Evolutionary conservation across 2,888 invertebrate species (phyloP).

Genomic region (Pristionchus arcanus): DNA sequence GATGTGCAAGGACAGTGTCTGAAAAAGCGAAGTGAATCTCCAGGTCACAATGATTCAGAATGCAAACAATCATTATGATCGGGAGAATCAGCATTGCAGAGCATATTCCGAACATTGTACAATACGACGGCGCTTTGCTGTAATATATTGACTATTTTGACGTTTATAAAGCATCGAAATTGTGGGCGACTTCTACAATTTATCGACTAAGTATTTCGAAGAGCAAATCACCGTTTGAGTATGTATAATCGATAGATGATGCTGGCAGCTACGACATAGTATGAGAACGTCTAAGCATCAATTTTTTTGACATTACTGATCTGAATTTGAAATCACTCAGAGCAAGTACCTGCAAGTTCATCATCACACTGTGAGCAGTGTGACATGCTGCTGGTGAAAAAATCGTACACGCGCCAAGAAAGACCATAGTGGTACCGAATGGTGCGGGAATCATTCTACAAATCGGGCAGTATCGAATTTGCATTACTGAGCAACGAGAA

Average conservation of each 20-base stretch:
- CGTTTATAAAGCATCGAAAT: no score
- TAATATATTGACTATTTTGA: neutral
- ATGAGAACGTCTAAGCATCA: neutral
- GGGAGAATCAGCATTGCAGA: neutral
- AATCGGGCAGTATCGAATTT: neutral
- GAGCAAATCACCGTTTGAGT: neutral
- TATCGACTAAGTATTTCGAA: no score
- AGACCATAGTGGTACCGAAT: neutral
- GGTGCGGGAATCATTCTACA: constrained; percentile 3
- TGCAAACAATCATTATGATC: neutral
- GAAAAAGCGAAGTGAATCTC: no score
- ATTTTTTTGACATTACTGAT: no score
- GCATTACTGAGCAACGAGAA: neutral
- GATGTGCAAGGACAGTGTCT: neutral
- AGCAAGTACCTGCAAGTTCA: neutral
- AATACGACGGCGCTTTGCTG: neutral
- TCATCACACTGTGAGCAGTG: neutral
- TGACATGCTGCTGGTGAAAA: neutral
- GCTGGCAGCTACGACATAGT: neutral
- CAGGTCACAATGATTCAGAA: neutral
- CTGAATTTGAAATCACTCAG: no score
- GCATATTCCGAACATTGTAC: neutral
- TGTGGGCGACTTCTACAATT: no score
- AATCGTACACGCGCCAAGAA: neutral
- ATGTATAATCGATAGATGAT: neutral